phyloP scores from a whole-genome alignment of 2,797 vertebrate genomes.

The Clarias pachynema region DNA sequence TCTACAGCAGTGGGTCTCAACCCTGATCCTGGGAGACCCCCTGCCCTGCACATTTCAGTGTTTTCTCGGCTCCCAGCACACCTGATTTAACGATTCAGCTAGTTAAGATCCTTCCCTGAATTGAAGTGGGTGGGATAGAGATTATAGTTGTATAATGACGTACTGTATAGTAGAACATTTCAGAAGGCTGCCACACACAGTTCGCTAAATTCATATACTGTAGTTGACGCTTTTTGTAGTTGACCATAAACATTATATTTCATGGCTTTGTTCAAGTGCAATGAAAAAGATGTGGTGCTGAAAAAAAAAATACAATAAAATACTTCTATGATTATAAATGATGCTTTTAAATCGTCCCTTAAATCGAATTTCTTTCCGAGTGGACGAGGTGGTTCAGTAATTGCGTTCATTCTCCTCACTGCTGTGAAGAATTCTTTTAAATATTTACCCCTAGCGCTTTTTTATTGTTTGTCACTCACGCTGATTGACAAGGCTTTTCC shows the following conservation, averaged over 20 bases:
- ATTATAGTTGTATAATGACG: not conserved
- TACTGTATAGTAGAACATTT: not conserved
- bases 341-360: conserved; percentile 2
- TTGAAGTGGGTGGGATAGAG: too few relatives aligned
- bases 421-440: conserved; percentile 19
- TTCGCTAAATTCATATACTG: not conserved
- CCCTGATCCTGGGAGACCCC: too few relatives aligned
- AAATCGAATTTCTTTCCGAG: conserved; percentile 11
- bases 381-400: not conserved
- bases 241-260: not conserved
- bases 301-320: not conserved
- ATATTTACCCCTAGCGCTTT: conserved; percentile 8
- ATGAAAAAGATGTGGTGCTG: not conserved
- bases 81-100: too few relatives aligned
- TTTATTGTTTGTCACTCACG: conserved; percentile 19
- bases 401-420: conserved; percentile 10
- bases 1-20: too few relatives aligned
- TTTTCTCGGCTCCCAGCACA: too few relatives aligned
- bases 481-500: conserved; percentile 37
- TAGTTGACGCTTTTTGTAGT: not conserved
- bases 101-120: too few relatives aligned
- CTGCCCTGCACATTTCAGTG: too few relatives aligned
- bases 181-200: not conserved
- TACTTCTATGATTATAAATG: conserved; percentile 10
- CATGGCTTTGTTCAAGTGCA: not conserved